phyloP scores from a whole-genome alignment of 30 jellyfish, hydroid and myxozoan species.

The Aurelia coerulea region DNA sequence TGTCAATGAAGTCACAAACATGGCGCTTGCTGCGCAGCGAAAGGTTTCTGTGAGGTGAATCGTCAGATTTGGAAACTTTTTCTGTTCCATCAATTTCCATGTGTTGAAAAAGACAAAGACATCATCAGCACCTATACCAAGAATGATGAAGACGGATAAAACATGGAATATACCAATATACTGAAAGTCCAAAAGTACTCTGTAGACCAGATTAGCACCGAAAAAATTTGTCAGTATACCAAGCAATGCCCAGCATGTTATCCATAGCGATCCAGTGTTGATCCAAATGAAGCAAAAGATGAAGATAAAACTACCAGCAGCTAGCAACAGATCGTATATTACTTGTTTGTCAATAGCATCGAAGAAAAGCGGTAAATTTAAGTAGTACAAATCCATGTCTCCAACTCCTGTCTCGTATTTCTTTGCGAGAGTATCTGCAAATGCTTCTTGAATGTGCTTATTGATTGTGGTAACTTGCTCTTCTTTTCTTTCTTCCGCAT shows the following conservation, averaged over 20 bases:
- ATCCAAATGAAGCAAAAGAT: conserved; percentile 90
- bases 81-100: conserved; percentile 91
- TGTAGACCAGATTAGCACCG: conserved; percentile 94
- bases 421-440: conserved; percentile 62
- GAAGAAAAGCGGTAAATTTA: conserved; percentile 78
- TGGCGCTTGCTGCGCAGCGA: conserved; percentile 97
- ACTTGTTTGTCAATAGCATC: conserved; percentile 94
- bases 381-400: conserved; percentile 70
- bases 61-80: conserved; percentile 63
- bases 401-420: conserved; percentile 77
- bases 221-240: conserved; percentile 90
- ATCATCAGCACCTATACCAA: conserved; percentile 98
- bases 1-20: conserved; percentile 96
- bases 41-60: conserved; percentile 88
- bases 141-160: conserved; percentile 87
- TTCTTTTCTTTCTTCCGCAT: conserved; percentile 79
- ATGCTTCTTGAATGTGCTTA: conserved; percentile 58
- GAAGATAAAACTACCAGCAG: conserved; percentile 94
- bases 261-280: conserved; percentile 97
- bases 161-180: conserved; percentile 96
- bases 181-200: conserved; percentile 84
- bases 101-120: conserved; percentile 94
- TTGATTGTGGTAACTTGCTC: conserved; percentile 67
- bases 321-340: conserved; percentile 84
- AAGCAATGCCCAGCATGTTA: conserved; percentile 94